phyloP scores from a whole-genome alignment of 1,140 invertebrate genomes.

The Conus ventricosus region DNA sequence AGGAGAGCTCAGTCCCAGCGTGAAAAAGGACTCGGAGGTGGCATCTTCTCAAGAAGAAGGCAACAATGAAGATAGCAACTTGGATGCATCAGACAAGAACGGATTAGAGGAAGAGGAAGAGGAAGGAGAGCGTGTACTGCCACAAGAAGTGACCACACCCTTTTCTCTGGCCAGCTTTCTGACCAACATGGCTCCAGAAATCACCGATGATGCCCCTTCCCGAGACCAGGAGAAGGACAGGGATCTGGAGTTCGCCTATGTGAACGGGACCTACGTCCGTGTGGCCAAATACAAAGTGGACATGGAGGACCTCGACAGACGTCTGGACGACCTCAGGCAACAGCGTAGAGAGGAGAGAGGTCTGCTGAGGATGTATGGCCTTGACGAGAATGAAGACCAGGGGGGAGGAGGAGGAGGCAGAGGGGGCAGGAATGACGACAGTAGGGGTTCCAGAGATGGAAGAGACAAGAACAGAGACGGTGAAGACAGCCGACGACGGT shows the following conservation, averaged over 20 bases:
- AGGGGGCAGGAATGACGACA: neutral
- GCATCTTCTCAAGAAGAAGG: no score
- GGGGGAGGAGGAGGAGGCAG: neutral
- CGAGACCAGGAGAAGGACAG: neutral
- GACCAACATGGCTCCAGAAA: slow-evolving; percentile 49
- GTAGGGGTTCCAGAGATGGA: neutral
- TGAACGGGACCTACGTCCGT: slow-evolving; percentile 10
- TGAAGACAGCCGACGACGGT: neutral
- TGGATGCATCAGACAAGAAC: slow-evolving; percentile 62
- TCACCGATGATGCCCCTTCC: neutral
- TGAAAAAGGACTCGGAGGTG: slow-evolving; percentile 73
- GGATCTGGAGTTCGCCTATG: neutral
- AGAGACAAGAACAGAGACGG: neutral
- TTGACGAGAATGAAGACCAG: neutral
- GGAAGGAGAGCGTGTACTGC: neutral
- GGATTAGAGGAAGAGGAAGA: slow-evolving; percentile 75
- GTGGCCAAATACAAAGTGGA: slow-evolving; percentile 16
- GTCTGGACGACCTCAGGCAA: neutral
- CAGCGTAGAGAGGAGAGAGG: slow-evolving; percentile 25
- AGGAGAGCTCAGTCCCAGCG: slow-evolving; percentile 74
- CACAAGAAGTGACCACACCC: slow-evolving; percentile 12
- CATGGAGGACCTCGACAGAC: slow-evolving; percentile 20
- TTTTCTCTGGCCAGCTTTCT: slow-evolving; percentile 49
- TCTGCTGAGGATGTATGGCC: slow-evolving; percentile 27
- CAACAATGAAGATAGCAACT: slow-evolving; percentile 59